Conservation (phyloP, 2,113 vertebrate species). For the Pungitius pungitius region DNA sequence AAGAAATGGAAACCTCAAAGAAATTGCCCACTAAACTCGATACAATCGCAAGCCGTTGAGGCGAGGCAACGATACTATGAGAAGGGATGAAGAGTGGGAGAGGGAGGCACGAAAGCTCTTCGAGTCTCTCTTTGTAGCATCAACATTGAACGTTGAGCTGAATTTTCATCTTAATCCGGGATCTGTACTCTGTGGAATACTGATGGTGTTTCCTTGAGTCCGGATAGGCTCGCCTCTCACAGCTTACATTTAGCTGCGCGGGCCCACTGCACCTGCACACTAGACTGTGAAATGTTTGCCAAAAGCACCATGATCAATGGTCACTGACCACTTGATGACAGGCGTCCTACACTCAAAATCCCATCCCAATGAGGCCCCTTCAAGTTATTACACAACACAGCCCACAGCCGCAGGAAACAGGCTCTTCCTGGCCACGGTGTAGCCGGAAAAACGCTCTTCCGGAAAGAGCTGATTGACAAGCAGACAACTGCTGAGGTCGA, state of each 20-base stretch:
- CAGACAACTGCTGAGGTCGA: slow-evolving; percentile 50
- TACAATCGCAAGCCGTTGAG: slow-evolving; percentile 31
- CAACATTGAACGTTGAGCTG: slow-evolving; percentile 40
- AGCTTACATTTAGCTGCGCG: slow-evolving; percentile 28
- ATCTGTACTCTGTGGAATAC: slow-evolving; percentile 57
- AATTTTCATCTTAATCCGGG: slow-evolving; percentile 55
- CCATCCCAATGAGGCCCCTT: slow-evolving; percentile 29
- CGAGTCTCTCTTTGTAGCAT: slow-evolving; percentile 47
- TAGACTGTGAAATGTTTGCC: slow-evolving; percentile 28
- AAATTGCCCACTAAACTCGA: slow-evolving; percentile 33
- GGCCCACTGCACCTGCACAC: slow-evolving; percentile 41
- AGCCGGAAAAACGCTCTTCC: slow-evolving; percentile 40
- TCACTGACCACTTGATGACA: slow-evolving; percentile 52
- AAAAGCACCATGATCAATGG: slow-evolving; percentile 48
- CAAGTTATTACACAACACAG: slow-evolving; percentile 48
- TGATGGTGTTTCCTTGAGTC: slow-evolving; percentile 47
- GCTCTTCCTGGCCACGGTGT: slow-evolving; percentile 25
- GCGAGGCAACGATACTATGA: slow-evolving; percentile 29
- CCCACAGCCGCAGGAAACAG: slow-evolving; percentile 29
- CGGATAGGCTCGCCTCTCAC: slow-evolving; percentile 10
- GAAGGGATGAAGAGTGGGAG: slow-evolving; percentile 27
- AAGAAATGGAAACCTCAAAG: slow-evolving; percentile 63
- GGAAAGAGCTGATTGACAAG: slow-evolving; percentile 51
- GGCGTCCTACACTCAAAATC: slow-evolving; percentile 44
- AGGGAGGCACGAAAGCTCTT: slow-evolving; percentile 42